Conservation (phyloP, 1,140 invertebrate genomes). For the Trichonephila clavipes region DNA sequence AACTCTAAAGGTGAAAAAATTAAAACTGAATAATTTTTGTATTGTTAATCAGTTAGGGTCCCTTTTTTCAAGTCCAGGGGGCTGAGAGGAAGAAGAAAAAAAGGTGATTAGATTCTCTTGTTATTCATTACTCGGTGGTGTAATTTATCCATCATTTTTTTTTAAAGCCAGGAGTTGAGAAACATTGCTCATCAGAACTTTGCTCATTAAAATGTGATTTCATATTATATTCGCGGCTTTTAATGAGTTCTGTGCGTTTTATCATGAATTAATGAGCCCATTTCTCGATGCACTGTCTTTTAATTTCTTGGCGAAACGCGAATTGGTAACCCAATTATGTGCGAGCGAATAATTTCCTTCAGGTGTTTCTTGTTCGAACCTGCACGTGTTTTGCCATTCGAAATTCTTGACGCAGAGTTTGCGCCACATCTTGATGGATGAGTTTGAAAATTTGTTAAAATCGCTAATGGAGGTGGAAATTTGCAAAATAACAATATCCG, state of each 20-base stretch:
- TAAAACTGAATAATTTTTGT: no score
- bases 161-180: background rate
- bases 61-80: background rate
- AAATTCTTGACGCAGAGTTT: no score
- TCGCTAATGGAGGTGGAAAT: no score
- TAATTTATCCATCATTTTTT: background rate
- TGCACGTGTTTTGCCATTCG: no score
- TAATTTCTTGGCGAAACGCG: no score
- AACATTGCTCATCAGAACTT: background rate
- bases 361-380: background rate
- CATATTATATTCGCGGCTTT: background rate
- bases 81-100: background rate
- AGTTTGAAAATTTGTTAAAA: no score
- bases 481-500: no score
- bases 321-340: background rate
- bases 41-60: background rate
- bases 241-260: background rate
- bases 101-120: background rate
- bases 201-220: background rate
- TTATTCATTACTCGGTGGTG: background rate
- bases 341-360: background rate
- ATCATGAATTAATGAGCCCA: background rate
- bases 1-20: background rate
- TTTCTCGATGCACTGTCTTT: no score
- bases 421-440: no score